A percentile compares a stretch with the other conserved stretches of the same genome.
Conservation (phyloP, 2,888 invertebrate species). For the Frankliniella fusca region DNA sequence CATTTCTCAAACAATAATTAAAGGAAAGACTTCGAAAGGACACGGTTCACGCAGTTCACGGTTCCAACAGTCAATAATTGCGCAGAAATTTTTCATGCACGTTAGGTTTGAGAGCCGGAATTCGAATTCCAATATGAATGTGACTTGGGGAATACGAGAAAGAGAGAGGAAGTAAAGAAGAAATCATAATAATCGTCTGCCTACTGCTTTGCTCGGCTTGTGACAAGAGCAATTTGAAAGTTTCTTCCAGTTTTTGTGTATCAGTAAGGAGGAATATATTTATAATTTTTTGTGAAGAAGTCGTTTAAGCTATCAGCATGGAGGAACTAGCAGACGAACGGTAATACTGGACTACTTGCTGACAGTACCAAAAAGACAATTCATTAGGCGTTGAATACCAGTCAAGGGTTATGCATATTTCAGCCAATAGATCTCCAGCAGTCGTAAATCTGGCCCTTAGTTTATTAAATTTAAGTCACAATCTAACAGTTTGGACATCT, state of each 20-base stretch:
- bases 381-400: background rate
- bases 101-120: too few species aligned
- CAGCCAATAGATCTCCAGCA: background rate
- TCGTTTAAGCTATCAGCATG: background rate
- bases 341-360: background rate
- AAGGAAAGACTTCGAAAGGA: too few species aligned
- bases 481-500: background rate
- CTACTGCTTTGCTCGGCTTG: background rate
- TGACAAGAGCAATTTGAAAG: background rate
- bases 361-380: background rate
- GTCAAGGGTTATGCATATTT: background rate
- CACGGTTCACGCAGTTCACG: too few species aligned
- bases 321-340: background rate
- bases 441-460: background rate
- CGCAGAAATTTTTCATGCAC: too few species aligned
- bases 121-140: too few species aligned
- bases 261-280: background rate
- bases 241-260: background rate
- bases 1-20: too few species aligned
- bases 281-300: background rate
- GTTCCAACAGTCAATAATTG: too few species aligned
- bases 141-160: too few species aligned
- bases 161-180: background rate
- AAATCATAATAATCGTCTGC: background rate
- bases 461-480: background rate